Conservation (phyloP, 1,140 invertebrate species). For the Frieseomelitta varia region DNA sequence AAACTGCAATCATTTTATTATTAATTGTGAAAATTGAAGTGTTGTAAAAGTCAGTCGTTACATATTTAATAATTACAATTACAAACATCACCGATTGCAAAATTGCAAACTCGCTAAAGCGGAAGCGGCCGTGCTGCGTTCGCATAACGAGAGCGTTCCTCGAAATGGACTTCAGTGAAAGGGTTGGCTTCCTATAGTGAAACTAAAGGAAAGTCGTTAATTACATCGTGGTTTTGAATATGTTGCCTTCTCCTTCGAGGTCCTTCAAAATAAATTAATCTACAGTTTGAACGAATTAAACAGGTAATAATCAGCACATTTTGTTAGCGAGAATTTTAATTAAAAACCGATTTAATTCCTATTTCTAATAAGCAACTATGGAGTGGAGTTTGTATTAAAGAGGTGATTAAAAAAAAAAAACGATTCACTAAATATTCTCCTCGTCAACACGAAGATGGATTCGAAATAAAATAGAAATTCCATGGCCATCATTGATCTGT, state of each 20-base stretch:
- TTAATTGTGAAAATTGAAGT: background rate
- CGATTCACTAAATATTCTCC: background rate
- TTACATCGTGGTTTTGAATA: background rate
- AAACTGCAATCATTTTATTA: background rate
- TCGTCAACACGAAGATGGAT: too few species aligned
- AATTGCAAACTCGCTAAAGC: slow-evolving; percentile 28
- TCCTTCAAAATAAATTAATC: background rate
- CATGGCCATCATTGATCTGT: background rate
- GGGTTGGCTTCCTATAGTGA: slow-evolving; percentile 14
- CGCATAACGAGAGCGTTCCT: slow-evolving; percentile 20
- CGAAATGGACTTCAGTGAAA: slow-evolving; percentile 14
- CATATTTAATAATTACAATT: too few species aligned
- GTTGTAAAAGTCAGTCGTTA: too few species aligned
- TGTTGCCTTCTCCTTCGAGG: background rate
- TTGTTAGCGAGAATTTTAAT: too few species aligned
- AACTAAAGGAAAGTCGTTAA: slow-evolving; percentile 43
- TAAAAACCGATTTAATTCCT: too few species aligned
- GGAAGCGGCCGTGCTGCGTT: too few species aligned
- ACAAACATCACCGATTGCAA: background rate
- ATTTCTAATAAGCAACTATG: too few species aligned
- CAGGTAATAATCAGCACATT: too few species aligned
- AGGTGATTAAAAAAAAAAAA: background rate
- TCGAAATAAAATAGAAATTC: background rate
- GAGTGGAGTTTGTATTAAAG: too few species aligned
- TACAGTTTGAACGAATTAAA: background rate